A percentile compares a stretch with the other conserved stretches of the same genome.
phyloP scores from a whole-genome alignment of 2,113 vertebrate genomes.

The Lophochroa leadbeateri region DNA sequence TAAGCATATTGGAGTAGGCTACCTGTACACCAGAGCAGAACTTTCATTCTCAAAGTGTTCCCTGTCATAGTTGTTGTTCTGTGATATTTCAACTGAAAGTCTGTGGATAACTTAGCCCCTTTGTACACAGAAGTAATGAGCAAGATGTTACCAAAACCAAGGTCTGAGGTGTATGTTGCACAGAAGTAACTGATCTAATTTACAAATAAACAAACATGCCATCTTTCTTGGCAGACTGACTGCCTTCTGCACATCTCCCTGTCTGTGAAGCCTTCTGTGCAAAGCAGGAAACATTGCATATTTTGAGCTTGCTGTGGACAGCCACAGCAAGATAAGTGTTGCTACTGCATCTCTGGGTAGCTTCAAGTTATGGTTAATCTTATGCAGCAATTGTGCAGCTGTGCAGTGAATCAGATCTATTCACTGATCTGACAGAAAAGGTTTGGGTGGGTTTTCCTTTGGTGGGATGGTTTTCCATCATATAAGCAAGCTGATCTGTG shows the following conservation, averaged over 20 bases:
- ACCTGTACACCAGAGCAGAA: not conserved
- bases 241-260: not conserved
- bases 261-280: constrained; percentile 45
- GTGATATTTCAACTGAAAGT: not conserved
- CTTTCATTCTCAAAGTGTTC: not conserved
- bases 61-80: not conserved
- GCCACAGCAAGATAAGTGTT: not conserved
- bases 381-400: not conserved
- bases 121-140: not conserved
- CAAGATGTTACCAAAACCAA: not conserved
- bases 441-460: not conserved
- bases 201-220: not conserved
- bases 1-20: not conserved
- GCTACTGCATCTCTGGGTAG: not conserved
- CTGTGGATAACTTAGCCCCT: not conserved
- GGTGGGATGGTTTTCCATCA: not conserved
- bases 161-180: not conserved
- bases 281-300: constrained; percentile 11
- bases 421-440: not conserved
- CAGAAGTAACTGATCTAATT: not conserved
- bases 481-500: not conserved
- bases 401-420: not conserved
- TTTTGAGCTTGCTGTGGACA: not conserved
- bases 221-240: constrained; percentile 1
- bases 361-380: constrained; percentile 8